These are phyloP conservation scores for Stegana nigrithorax DNA, from an alignment of 2,888 invertebrate genomes.

Conservation along the genomic window DNA sequence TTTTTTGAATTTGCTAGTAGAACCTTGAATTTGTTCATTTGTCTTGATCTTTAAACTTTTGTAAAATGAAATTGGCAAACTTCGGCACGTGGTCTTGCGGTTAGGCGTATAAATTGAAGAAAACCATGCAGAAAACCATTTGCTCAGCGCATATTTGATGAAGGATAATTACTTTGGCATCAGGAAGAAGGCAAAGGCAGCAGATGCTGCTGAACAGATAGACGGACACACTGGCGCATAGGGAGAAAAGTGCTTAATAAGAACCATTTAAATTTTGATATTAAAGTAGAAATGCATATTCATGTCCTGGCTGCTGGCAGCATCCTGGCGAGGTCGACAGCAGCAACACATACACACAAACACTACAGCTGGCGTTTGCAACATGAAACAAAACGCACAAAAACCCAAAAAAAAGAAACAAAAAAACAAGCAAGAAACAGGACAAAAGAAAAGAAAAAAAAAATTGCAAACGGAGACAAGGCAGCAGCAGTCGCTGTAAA, in stretches of 20 bases:
- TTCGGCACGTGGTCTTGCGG: too few relatives aligned
- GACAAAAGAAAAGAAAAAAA: conserved; percentile 2
- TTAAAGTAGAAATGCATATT: conserved; percentile 61
- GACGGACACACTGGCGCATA: conserved; percentile 16
- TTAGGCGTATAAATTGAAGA: too few relatives aligned
- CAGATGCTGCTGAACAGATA: conserved; percentile 49
- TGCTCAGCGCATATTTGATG: conserved; percentile 24
- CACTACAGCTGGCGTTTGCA: conserved; percentile 51
- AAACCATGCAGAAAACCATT: not conserved
- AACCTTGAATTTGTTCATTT: too few relatives aligned
- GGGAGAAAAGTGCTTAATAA: conserved; percentile 22
- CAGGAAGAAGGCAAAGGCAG: conserved; percentile 35
- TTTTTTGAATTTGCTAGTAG: too few relatives aligned
- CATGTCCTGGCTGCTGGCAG: conserved; percentile 34
- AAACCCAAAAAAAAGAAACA: conserved; percentile 26
- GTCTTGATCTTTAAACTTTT: too few relatives aligned
- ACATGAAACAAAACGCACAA: conserved; percentile 22
- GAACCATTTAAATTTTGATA: conserved; percentile 59
- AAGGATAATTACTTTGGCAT: conserved; percentile 48
- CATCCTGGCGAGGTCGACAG: conserved; percentile 51
- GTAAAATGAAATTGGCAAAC: too few relatives aligned
- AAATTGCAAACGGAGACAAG: not conserved
- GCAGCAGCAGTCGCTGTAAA: too few relatives aligned
- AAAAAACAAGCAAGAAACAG: conserved; percentile 28
- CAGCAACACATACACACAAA: conserved; percentile 36